Conservation (phyloP, 2,113 vertebrate genomes). For the Morone chrysops region DNA sequence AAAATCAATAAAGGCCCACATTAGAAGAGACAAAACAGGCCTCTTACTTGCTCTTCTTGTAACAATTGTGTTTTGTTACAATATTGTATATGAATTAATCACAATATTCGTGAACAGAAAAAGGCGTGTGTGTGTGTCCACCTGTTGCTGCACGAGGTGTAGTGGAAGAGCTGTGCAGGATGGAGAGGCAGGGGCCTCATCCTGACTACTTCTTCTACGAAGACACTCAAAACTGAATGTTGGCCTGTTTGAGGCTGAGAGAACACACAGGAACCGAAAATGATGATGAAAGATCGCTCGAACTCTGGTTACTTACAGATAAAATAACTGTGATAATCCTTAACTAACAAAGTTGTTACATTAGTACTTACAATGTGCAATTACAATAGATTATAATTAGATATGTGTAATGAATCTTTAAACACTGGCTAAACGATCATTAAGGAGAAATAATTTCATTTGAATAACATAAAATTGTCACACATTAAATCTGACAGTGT, state of each 20-base stretch:
- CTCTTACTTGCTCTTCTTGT: not conserved
- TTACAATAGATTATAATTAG: not conserved
- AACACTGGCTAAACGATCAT: not conserved
- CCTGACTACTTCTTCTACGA: conserved; percentile 90
- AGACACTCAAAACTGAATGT: conserved; percentile 97
- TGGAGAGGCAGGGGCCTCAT: conserved; percentile 83
- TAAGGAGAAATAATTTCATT: not conserved
- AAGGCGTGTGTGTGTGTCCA: conserved; percentile 54
- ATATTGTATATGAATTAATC: not conserved
- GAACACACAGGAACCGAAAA: conserved; percentile 1
- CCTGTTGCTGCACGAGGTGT: conserved; percentile 97
- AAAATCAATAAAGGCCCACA: not conserved
- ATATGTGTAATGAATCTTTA: not conserved
- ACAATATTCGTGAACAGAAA: not conserved
- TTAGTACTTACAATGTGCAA: not conserved
- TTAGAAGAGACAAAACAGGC: not conserved
- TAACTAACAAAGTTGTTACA: not conserved
- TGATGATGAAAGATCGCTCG: not conserved
- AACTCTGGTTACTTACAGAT: not conserved
- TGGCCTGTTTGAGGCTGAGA: conserved; percentile 88
- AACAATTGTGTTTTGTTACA: not conserved
- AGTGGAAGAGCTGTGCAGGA: conserved; percentile 91
- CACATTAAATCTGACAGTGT: not conserved
- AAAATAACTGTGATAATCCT: not conserved
- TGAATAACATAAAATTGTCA: not conserved